A percentile compares a stretch with the other conserved stretches of the same genome.
These are phyloP conservation scores for Manis javanica DNA, from an alignment of 2,797 vertebrate species.

Conservation along the genomic window DNA sequence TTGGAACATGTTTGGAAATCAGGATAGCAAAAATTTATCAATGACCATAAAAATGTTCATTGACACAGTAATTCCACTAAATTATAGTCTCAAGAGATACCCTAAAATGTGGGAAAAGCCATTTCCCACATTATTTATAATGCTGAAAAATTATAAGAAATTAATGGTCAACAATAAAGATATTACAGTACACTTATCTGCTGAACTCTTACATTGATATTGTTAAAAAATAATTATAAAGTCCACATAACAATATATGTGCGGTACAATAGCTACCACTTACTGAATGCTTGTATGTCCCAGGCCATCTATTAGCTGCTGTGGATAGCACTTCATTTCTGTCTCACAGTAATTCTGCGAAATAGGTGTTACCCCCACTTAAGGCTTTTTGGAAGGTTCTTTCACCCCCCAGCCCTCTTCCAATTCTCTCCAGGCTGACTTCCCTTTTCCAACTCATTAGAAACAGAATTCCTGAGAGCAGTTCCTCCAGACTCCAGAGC, in stretches of 20 bases:
- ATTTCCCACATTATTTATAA: neutral
- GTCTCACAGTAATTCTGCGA: neutral
- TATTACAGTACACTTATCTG: neutral
- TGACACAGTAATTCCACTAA: neutral
- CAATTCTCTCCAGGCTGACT: neutral
- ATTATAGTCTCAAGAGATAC: neutral
- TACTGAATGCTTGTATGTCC: neutral
- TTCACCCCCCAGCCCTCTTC: neutral
- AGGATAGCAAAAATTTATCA: neutral
- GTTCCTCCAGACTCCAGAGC: neutral
- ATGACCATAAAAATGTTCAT: neutral
- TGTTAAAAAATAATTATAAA: constrained; percentile 37
- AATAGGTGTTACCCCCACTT: neutral
- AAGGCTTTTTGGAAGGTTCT: neutral
- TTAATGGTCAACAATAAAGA: neutral
- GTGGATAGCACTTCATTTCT: neutral
- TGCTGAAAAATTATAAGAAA: neutral
- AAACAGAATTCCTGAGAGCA: neutral
- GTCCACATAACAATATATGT: neutral
- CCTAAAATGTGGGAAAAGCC: constrained; percentile 25
- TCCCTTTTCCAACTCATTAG: neutral
- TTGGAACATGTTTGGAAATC: neutral
- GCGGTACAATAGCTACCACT: neutral
- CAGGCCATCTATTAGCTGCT: neutral
- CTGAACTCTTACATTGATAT: neutral